Conservation (phyloP, 2,888 invertebrate species). For the Phengaris alcon region DNA sequence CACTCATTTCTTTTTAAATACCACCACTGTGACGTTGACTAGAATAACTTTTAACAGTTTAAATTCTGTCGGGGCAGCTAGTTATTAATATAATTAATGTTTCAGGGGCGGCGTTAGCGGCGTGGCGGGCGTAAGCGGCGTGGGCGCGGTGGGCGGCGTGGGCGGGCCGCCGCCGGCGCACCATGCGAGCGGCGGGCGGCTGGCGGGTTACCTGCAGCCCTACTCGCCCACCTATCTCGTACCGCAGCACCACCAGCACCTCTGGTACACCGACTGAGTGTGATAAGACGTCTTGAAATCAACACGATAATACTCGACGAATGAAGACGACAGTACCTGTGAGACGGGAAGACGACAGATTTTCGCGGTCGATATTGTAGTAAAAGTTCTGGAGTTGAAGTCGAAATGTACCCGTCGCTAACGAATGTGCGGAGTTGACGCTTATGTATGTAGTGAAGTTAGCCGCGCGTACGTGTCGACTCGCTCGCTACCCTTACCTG, state of each 20-base stretch:
- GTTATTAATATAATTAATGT: slow-evolving; percentile 9
- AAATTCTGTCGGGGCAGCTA: neutral
- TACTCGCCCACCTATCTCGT: slow-evolving; percentile 74
- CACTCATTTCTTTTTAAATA: too few relatives aligned
- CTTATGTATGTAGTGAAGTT: neutral
- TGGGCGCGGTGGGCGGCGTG: slow-evolving; percentile 82
- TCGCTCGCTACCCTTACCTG: slow-evolving; percentile 48
- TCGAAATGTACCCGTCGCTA: neutral
- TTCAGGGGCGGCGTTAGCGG: slow-evolving; percentile 52
- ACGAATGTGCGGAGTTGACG: neutral
- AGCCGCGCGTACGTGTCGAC: slow-evolving; percentile 29
- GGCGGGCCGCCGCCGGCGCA: slow-evolving; percentile 91
- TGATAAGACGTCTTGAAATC: neutral
- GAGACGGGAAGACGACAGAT: neutral
- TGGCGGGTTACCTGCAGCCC: slow-evolving; percentile 73
- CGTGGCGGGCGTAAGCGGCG: slow-evolving; percentile 49
- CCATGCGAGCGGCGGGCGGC: slow-evolving; percentile 84
- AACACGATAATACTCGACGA: neutral
- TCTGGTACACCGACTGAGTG: slow-evolving; percentile 43
- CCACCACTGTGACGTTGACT: too few relatives aligned
- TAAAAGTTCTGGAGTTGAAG: neutral
- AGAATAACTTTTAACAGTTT: too few relatives aligned
- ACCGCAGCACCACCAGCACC: slow-evolving; percentile 49
- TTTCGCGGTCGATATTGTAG: neutral
- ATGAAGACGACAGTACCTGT: slow-evolving; percentile 5